These are phyloP conservation scores for Paraescarpia echinospica DNA, from an alignment of 1,140 invertebrate genomes.

Conservation along the genomic window DNA sequence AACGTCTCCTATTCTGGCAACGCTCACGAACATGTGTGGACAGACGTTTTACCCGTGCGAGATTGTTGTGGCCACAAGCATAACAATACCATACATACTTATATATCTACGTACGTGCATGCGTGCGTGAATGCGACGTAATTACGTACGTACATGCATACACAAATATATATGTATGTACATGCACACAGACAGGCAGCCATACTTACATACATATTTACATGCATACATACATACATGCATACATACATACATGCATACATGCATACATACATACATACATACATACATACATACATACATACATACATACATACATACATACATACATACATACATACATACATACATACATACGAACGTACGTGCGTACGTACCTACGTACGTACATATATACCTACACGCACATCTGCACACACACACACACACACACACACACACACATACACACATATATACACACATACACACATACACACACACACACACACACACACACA, in stretches of 20 bases:
- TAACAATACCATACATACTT: too few species aligned
- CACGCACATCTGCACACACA: not conserved
- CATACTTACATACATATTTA: too few species aligned
- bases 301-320: too few species aligned
- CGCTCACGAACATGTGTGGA: not conserved
- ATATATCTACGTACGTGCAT: too few species aligned
- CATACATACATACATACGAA: not conserved
- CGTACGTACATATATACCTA: not conserved
- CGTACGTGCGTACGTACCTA: not conserved
- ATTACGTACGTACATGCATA: too few species aligned
- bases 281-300: too few species aligned
- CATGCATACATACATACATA: too few species aligned
- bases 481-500: not conserved
- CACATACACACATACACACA: not conserved
- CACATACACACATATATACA: not conserved
- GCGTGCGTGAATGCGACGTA: too few species aligned
- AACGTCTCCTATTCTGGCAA: not conserved
- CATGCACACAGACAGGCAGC: too few species aligned
- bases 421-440: not conserved
- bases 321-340: not conserved
- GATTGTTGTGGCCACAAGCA: not conserved
- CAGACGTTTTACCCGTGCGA: not conserved
- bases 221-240: too few species aligned
- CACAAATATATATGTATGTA: too few species aligned
- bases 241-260: too few species aligned